phyloP scores from a whole-genome alignment of 2,888 invertebrate species.

The Synanthedon formicaeformis region DNA sequence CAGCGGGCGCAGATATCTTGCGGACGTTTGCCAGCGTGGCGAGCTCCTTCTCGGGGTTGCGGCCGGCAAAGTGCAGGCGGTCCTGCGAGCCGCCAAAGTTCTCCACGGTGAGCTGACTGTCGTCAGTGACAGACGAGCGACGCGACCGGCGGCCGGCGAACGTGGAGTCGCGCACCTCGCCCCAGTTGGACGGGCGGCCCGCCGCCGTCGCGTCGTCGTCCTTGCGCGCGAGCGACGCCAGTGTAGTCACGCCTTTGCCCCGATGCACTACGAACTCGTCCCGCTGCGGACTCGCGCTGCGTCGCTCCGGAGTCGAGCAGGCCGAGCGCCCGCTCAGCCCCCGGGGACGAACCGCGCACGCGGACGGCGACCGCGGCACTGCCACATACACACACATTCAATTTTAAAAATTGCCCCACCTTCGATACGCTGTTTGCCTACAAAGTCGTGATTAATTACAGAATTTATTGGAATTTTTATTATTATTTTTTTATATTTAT shows the following conservation, averaged over 20 bases:
- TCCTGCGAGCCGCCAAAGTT: slow-evolving; percentile 95
- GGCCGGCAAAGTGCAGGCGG: slow-evolving; percentile 85
- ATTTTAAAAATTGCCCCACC: too few species aligned
- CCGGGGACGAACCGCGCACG: slow-evolving; percentile 31
- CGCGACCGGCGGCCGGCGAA: slow-evolving; percentile 88
- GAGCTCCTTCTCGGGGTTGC: slow-evolving; percentile 84
- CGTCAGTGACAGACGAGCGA: slow-evolving; percentile 84
- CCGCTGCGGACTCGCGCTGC: slow-evolving; percentile 57
- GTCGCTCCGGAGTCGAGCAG: slow-evolving; percentile 53
- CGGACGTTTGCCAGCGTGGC: slow-evolving; percentile 54
- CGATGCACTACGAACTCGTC: slow-evolving; percentile 87
- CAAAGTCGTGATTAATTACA: too few species aligned
- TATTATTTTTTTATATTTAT: too few species aligned
- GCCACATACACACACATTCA: slow-evolving; percentile 8
- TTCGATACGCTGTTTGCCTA: too few species aligned
- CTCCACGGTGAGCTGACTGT: slow-evolving; percentile 90
- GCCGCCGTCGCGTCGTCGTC: slow-evolving; percentile 71
- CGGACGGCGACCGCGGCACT: slow-evolving; percentile 68
- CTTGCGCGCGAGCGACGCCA: slow-evolving; percentile 66
- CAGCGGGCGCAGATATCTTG: slow-evolving; percentile 66
- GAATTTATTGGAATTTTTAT: too few species aligned
- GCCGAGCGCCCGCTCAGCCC: slow-evolving; percentile 29
- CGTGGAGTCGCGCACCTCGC: slow-evolving; percentile 62
- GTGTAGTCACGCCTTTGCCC: slow-evolving; percentile 81
- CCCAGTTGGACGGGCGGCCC: slow-evolving; percentile 89